Conservation (phyloP, 2,113 vertebrate species). For the Nycticryphes semicollaris region DNA sequence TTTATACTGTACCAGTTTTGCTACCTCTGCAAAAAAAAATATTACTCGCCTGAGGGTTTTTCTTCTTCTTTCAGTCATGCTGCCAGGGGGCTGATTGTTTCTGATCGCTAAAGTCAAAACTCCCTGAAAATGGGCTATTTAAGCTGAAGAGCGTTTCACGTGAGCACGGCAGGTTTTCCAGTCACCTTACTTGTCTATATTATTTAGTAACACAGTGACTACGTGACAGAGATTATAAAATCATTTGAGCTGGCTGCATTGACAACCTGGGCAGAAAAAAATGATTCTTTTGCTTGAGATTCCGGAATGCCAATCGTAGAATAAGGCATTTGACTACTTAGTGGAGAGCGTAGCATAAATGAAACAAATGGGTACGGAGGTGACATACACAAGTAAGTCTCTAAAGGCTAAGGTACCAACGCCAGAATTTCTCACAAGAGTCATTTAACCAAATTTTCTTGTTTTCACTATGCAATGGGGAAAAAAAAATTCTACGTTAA, state of each 20-base stretch:
- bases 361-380: not conserved
- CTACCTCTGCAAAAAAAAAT: slow-evolving; percentile 47
- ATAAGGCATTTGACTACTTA: not conserved
- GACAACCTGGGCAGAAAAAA: not conserved
- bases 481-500: not conserved
- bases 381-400: not conserved
- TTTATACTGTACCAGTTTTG: slow-evolving; percentile 17
- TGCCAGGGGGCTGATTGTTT: slow-evolving; percentile 55
- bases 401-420: not conserved
- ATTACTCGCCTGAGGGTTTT: slow-evolving; percentile 13
- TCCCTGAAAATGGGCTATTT: slow-evolving; percentile 23
- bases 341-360: not conserved
- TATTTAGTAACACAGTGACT: slow-evolving; percentile 6
- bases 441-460: not conserved
- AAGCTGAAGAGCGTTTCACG: slow-evolving; percentile 8
- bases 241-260: not conserved
- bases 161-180: not conserved
- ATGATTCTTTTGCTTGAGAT: not conserved
- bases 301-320: not conserved
- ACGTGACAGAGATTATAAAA: not conserved
- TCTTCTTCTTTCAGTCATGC: slow-evolving; percentile 28
- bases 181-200: slow-evolving; percentile 22
- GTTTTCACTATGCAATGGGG: not conserved
- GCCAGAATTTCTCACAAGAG: not conserved
- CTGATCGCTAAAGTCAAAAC: slow-evolving; percentile 20